Evolutionary conservation across 2,888 invertebrate species (phyloP).

Genomic region (Orthonychiurus folsomi): DNA sequence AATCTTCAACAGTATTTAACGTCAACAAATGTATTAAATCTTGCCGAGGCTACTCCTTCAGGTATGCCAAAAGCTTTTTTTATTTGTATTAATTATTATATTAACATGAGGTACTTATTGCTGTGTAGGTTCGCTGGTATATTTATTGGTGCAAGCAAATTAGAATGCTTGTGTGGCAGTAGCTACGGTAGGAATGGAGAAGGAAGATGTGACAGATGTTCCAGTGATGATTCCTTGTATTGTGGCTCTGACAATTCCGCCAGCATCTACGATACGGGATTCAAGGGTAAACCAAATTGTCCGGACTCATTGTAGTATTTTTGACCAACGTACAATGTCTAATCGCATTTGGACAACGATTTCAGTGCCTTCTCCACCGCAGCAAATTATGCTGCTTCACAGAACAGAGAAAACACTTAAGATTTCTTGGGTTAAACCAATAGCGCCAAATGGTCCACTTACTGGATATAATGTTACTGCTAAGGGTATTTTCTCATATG

Average conservation of each 20-base stretch:
- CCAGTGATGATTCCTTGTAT: slow-evolving; percentile 52
- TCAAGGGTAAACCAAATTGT: slow-evolving; percentile 45
- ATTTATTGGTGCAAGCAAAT: slow-evolving; percentile 43
- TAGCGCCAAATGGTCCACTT: slow-evolving; percentile 48
- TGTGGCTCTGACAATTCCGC: slow-evolving; percentile 62
- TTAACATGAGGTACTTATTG: background rate
- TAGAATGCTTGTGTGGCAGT: slow-evolving; percentile 49
- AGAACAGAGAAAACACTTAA: slow-evolving; percentile 55
- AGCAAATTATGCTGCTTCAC: slow-evolving; percentile 52
- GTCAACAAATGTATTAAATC: background rate
- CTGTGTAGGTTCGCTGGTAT: slow-evolving; percentile 47
- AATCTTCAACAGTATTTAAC: background rate
- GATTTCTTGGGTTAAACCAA: slow-evolving; percentile 48
- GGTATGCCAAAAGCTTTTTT: background rate
- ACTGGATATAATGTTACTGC: slow-evolving; percentile 46
- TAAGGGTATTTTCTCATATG: slow-evolving; percentile 42
- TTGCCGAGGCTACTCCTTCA: background rate
- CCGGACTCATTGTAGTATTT: background rate
- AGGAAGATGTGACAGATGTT: slow-evolving; percentile 51
- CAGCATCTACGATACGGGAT: slow-evolving; percentile 60
- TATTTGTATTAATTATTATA: no score
- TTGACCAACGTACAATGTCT: background rate
- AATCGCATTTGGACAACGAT: no score
- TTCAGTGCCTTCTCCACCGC: slow-evolving; percentile 61
- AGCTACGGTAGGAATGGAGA: slow-evolving; percentile 43